A percentile compares a stretch with the other conserved stretches of the same genome.
phyloP scores from a whole-genome alignment of 2,113 vertebrate species.

The Gadus macrocephalus region DNA sequence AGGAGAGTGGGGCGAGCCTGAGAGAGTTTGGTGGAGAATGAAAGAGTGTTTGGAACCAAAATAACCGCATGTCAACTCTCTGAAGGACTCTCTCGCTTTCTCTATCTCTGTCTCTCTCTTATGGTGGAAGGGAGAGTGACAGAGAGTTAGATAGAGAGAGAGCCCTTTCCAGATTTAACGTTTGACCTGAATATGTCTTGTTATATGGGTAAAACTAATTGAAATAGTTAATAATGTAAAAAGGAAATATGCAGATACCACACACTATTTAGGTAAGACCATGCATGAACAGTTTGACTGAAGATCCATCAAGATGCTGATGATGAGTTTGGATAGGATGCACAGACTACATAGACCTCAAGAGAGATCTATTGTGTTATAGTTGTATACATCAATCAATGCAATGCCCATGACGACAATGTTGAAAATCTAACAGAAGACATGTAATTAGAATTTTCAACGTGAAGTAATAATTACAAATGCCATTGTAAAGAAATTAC shows the following conservation, averaged over 20 bases:
- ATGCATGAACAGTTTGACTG: no score
- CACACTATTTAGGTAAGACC: background rate
- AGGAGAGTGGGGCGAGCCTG: slow-evolving; percentile 54
- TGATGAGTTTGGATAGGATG: no score
- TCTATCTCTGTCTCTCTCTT: background rate
- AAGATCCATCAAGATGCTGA: no score
- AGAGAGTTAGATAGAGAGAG: background rate
- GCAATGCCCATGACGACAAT: no score
- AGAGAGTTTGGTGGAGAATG: slow-evolving; percentile 54
- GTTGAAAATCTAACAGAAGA: no score
- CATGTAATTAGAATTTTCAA: no score
- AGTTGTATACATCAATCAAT: no score
- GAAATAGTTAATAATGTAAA: no score
- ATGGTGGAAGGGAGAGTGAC: no score
- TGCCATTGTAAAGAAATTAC: slow-evolving; percentile 56
- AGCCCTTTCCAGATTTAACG: background rate
- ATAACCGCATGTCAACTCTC: slow-evolving; percentile 31
- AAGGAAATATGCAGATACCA: no score
- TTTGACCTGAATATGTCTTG: background rate
- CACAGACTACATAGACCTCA: no score
- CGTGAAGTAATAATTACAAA: background rate
- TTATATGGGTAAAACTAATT: background rate
- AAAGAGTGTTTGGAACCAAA: slow-evolving; percentile 39
- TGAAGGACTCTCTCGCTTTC: background rate
- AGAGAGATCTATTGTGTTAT: no score